Evolutionary conservation across 2,888 invertebrate genomes (phyloP), one percentile per base, ranked within the genome.

Genomic region (Eucriotettix oculatus): DNA sequence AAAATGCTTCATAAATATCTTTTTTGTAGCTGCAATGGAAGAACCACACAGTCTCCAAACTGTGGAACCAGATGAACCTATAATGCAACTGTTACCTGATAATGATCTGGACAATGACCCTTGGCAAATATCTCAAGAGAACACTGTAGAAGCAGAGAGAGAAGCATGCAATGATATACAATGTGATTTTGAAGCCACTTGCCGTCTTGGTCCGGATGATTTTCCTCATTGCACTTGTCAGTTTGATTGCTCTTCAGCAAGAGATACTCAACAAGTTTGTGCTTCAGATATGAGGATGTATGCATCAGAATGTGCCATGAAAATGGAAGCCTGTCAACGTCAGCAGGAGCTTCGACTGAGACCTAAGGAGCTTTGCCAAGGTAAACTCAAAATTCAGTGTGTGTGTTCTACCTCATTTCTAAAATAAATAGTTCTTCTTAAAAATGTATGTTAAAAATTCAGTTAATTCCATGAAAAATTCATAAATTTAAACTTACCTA

Each of bases 101-200:
- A 29, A 29, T 29, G 29, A 29, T 29, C 29, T 29, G 3, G 29
- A 29, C 29, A 29, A 29, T 29, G 29, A 29, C 29, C 29, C 29
- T 29, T 29, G 29, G 29, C 29, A 29, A 29, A 29, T 29, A 29
- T 29, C 29, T 29, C 48, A 12, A n/a, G 48, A 14, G 48, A 48
- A 48, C 48, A n/a, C 48, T 12, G 48, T 48, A n/a, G 43, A n/a
- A 14, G 58, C 54, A 7, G 62, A 58, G 52, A 48, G 58, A 17
- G 59, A 62, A 29, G 85, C 83, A n/a, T 92, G 92, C 74, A 83
- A 84, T 63, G 87, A 90, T 68, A 85, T 91, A 67, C 82, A 84
- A 65, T 93, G 93, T 72, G 87, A 88, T 71, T 90, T 85, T 71
- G 90, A 90, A 63, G 91, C 90, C 58, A 85, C 85, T 64, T 93